Base-by-base conservation (phyloP, 2,113 vertebrate species). In the Strix aluco region DNA sequence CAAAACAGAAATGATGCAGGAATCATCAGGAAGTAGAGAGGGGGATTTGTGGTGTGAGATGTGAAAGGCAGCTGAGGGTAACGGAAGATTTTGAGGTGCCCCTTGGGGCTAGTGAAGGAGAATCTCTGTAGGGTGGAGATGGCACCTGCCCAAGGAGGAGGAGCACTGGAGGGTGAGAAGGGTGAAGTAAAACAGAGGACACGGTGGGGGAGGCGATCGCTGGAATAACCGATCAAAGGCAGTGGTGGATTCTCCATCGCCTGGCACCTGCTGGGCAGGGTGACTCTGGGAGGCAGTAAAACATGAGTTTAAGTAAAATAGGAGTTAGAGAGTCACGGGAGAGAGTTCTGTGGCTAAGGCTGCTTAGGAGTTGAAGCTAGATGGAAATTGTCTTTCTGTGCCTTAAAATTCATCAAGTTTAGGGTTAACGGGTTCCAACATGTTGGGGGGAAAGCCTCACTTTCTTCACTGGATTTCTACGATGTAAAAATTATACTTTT, bases 361-460 rank as follows among this genome's bases (percentile, higher is more conserved):
- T 52, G 2, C 13, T 55, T 27, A 57, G 62, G 66, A 36, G 12
- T 36, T 83, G 54, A 80, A 55, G 40, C 15, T 55, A 38, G 23
- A 14, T 25, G 27, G 42, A 15, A 73, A 11, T 62, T 27, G 14
- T 26, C 23, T 81, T 74, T 59, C 25, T 40, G 18, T 27, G 62
- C 38, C 38, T 79, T 44, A 30, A 58, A 70, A 36, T 18, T 5
- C 15, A 6, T 21, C 16, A 26, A 19, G 18, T 36, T 69, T 10
- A 44, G 34, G 25, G 27, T 75, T 62, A n/a, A 2, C 4, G 26
- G 22, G 9, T 38, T 67, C 66, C n/a, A 46, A 3, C 36, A 8
- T 1, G 5, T 2, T 42, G 30, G 15, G 27, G 8, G 46, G 36
- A 32, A 59, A 54, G 32, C 15, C 6, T 85, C 1, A 0, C 72